Evolutionary conservation across 2,113 vertebrate genomes (phyloP), one percentile per base, ranked within the genome.

Genomic region (Zosterops pallidus): DNA sequence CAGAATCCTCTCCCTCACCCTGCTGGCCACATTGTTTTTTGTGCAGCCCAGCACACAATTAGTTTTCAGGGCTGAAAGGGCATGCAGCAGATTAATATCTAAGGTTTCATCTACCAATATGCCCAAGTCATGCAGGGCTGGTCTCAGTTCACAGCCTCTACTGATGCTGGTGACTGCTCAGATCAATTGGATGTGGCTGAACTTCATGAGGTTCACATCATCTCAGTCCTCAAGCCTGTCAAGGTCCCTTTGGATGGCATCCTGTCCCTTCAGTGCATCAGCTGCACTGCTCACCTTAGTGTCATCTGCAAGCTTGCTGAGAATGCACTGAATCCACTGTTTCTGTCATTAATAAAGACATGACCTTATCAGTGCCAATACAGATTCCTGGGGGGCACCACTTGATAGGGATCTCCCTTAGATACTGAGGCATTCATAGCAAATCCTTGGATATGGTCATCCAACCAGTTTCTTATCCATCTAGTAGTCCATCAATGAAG

Each of bases 321-420:
- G 60, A 57, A 57, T 35, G 7, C 44, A 11, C 35, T 75, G 60
- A 56, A 56, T 24, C 24, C 15, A 41, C 35, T 25, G 13, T 21
- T 86, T 42, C 14, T 17, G 21, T 50, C 52, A 42, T 7, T 56
- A 33, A 23, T 26, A 39, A 79, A 65, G 56, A 31, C 9, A 42
- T 0, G 9, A 42, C 14, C 14, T 33, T 41, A 56, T 12, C 0
- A 0, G 23, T 25, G 17, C 19, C 42, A 31, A 0, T 5, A 60
- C 8, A 55, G 9, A 35, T 8, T 11, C 26, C 11, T 24, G 24
- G 49, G 18, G 21, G 9, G 8, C 28, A 37, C 9, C 13, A 25
- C 9, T 46, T 47, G 2, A 21, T 76, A 42, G 5, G 7, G 23
- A 74, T 35, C 7, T 76, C 16, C 21, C 75, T 71, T 28, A 31